phyloP scores from a whole-genome alignment of 2,797 vertebrate genomes.

The Lindbergichthys nudifrons region DNA sequence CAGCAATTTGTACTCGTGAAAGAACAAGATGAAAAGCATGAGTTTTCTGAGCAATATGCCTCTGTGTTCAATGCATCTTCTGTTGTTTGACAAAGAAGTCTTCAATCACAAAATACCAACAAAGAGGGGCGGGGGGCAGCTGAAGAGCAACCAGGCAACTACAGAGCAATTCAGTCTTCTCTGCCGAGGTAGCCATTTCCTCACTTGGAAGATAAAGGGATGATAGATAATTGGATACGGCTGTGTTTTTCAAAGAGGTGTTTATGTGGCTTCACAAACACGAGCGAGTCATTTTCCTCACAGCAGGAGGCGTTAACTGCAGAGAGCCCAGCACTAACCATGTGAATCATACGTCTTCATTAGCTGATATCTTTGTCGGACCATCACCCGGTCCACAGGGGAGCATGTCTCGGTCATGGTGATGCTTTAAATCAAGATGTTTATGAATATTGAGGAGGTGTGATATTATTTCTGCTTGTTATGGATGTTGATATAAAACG shows the following conservation, averaged over 20 bases:
- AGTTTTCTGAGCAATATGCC: not conserved
- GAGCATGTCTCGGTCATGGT: not conserved
- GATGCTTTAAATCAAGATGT: constrained; percentile 31
- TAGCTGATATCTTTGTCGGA: constrained; percentile 35
- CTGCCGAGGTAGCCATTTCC: constrained; percentile 49
- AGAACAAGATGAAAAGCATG: constrained; percentile 22
- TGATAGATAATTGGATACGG: constrained; percentile 57
- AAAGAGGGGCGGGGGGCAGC: not conserved
- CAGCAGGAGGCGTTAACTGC: constrained; percentile 42
- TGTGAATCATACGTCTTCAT: constrained; percentile 53
- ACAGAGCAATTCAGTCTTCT: constrained; percentile 35
- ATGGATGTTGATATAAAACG: constrained; percentile 55
- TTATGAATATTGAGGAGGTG: constrained; percentile 47
- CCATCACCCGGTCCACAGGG: constrained; percentile 30
- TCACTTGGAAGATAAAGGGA: constrained; percentile 59
- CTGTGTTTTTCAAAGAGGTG: constrained; percentile 53
- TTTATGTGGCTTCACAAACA: constrained; percentile 57
- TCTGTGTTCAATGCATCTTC: not conserved
- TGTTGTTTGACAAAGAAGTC: constrained; percentile 12
- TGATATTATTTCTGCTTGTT: constrained; percentile 46
- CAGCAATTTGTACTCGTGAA: constrained; percentile 11
- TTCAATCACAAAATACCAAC: constrained; percentile 14
- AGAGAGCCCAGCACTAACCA: constrained; percentile 46
- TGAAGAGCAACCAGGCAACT: constrained; percentile 30
- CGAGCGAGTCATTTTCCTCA: constrained; percentile 57